phyloP scores from a whole-genome alignment of 2,888 invertebrate species.

The Candidula unifasciata region DNA sequence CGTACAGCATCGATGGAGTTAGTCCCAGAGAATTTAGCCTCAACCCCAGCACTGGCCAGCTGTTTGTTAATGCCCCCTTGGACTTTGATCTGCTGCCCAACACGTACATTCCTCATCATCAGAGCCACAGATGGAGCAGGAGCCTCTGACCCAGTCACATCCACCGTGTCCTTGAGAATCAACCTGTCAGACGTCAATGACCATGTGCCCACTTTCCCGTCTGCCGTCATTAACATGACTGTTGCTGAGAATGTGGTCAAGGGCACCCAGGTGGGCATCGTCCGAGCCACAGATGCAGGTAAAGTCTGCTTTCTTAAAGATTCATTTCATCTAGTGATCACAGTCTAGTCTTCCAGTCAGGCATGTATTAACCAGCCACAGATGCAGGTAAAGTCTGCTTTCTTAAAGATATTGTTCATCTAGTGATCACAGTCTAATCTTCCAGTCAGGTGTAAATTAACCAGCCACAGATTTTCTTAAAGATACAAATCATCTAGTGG shows the following conservation, averaged over 20 bases:
- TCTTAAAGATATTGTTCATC: not conserved
- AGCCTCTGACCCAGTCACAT: conserved; percentile 23
- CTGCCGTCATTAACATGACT: conserved; percentile 55
- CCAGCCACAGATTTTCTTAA: too few species aligned
- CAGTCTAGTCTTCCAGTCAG: too few species aligned
- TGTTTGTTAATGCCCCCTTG: conserved; percentile 59
- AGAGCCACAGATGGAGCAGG: conserved; percentile 61
- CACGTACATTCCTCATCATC: conserved; percentile 57
- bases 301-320: not conserved
- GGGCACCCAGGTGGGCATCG: conserved; percentile 42
- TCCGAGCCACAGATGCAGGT: conserved; percentile 55
- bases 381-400: conserved; percentile 45
- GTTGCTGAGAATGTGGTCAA: conserved; percentile 58
- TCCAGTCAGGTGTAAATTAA: too few species aligned
- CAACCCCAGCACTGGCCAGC: conserved; percentile 55
- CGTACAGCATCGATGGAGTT: conserved; percentile 58
- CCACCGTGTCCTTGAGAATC: conserved; percentile 58
- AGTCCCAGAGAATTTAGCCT: conserved; percentile 59
- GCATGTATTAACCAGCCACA: too few species aligned
- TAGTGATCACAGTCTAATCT: too few species aligned
- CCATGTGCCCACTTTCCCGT: conserved; percentile 59
- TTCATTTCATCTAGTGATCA: too few species aligned
- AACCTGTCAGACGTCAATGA: conserved; percentile 63
- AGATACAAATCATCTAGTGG: too few species aligned
- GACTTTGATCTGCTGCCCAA: conserved; percentile 66